phyloP scores from a whole-genome alignment of 2,113 vertebrate species.

The Isichthys henryi region DNA sequence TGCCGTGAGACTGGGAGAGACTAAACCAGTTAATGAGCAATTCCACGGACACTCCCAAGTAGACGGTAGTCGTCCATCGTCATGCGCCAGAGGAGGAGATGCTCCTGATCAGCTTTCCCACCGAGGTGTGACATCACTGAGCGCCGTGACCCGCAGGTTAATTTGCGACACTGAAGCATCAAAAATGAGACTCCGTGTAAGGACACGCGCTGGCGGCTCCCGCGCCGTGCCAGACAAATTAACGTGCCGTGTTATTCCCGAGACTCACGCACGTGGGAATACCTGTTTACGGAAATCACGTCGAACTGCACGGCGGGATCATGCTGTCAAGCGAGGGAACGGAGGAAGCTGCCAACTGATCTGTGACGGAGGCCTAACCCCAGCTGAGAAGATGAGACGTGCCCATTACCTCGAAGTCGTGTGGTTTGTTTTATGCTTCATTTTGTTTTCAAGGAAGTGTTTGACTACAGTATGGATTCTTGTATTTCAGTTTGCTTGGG shows the following conservation, averaged over 20 bases:
- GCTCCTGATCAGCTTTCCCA: neutral
- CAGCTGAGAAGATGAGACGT: neutral
- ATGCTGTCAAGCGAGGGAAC: neutral
- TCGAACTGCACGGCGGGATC: conserved; percentile 29
- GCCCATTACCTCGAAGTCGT: neutral
- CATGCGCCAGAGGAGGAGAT: neutral
- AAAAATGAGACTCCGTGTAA: conserved; percentile 36
- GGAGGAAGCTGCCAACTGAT: neutral
- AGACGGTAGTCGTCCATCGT: neutral
- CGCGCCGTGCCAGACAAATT: conserved; percentile 39
- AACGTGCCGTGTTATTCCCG: conserved; percentile 53
- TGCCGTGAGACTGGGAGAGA: neutral
- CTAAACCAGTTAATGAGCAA: conserved; percentile 5
- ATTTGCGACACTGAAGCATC: conserved; percentile 30
- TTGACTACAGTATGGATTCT: neutral
- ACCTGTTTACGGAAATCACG: conserved; percentile 45
- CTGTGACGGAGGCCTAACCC: neutral
- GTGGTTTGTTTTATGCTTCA: neutral
- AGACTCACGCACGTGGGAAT: conserved; percentile 43
- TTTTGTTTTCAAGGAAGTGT: neutral
- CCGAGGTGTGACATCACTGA: neutral
- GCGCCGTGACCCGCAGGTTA: neutral
- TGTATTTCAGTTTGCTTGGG: neutral
- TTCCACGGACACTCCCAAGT: neutral
- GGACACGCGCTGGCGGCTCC: conserved; percentile 40